Evolutionary conservation across 1,140 invertebrate species (phyloP), one percentile per base, ranked within the genome.

Genomic region (Helicoverpa zea): DNA sequence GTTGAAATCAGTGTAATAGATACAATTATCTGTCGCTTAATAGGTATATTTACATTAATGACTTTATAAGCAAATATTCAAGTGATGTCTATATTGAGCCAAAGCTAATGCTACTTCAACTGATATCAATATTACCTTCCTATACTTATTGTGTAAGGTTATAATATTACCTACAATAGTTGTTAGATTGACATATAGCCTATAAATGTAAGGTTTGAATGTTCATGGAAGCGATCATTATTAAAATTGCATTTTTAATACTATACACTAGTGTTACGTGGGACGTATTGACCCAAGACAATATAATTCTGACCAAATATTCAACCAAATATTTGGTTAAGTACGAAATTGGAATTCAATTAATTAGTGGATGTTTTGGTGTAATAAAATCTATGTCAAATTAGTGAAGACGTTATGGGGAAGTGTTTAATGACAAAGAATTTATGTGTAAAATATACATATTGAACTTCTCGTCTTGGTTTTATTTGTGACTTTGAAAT

Each of bases 281-380:
- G 83, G 83, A 81, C 73, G 54, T 74, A 84, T 78, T 74, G 54
- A 85, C 81, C 82, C 85, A 81, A 84, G 89, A 90, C 89, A 89
- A 90, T 90, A 90, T 90, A 84, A 86, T 84, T 87, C 82, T 84
- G 87, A 90, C 89, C 88, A 90, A 89, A 87, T 89, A 86, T 87
- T 88, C 35, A 79, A 86, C 88, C 88, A 90, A 89, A 90, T 91
- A 87, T 91, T 91, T 91, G 88, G 90, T 86, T 86, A 85, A 86
- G 77, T 84, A 82, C 75, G 70, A 78, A 79, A 84, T 86, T 84
- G 80, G 79, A 83, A 84, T 82, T 87, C 81, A 64, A 84, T 84
- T 82, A 78, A 82, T 80, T 84, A 83, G 84, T 82, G 59, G 78
- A 78, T 81, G 79, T 84, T 79, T 85, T 64, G 72, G 73, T 88